Percentiles rank a stretch among this genome's conserved stretches.
These are phyloP conservation scores for Muscicapa striata DNA, from an alignment of 2,797 vertebrate genomes.

Conservation along the genomic window DNA sequence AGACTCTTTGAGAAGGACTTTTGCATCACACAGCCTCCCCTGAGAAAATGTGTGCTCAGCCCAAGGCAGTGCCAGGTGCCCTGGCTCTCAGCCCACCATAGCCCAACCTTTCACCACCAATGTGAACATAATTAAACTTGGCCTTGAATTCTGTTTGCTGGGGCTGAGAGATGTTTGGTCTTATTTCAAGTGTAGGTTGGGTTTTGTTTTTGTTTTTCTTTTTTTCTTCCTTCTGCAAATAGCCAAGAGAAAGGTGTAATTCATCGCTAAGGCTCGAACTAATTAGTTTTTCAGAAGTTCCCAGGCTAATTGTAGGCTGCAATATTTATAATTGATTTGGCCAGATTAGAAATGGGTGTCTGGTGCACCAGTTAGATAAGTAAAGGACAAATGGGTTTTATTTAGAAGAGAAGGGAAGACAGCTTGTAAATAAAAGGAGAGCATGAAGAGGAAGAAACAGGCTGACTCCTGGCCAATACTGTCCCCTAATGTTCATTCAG, in stretches of 20 bases:
- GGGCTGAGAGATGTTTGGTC: neutral
- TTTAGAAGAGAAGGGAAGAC: neutral
- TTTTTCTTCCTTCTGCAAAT: neutral
- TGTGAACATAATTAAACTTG: neutral
- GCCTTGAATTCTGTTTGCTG: neutral
- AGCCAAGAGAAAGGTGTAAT: constrained; percentile 64
- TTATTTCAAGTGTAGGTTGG: neutral
- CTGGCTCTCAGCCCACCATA: neutral
- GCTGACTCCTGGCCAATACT: constrained; percentile 47
- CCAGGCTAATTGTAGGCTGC: constrained; percentile 61
- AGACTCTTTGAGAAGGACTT: constrained; percentile 2
- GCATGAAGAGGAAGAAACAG: neutral
- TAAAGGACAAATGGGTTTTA: constrained; percentile 4
- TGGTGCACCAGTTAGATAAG: constrained; percentile 39
- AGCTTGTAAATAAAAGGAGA: neutral
- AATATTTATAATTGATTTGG: constrained; percentile 71
- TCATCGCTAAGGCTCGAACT: constrained; percentile 10
- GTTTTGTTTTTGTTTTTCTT: neutral
- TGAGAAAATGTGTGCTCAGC: neutral
- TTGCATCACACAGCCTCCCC: neutral
- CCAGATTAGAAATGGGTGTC: constrained; percentile 68
- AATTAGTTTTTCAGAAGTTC: constrained; percentile 68
- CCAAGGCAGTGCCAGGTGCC: neutral
- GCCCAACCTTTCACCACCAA: neutral
- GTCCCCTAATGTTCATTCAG: constrained; percentile 61